These are phyloP conservation scores for Notodonta dromedarius DNA, from an alignment of 2,888 invertebrate genomes.

Conservation along the genomic window DNA sequence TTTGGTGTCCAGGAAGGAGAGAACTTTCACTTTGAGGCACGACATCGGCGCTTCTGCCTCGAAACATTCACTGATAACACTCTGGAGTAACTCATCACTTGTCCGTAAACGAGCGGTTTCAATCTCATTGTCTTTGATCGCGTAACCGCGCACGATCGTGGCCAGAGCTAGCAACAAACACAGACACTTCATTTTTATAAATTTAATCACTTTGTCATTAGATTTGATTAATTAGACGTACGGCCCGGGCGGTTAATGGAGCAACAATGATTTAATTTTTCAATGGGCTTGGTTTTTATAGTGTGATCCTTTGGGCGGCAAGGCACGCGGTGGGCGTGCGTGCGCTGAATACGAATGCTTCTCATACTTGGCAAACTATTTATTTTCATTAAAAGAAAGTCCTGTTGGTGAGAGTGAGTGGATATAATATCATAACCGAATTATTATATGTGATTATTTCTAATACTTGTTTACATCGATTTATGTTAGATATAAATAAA, in stretches of 20 bases:
- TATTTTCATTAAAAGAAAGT: conserved; percentile 82
- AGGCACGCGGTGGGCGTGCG: conserved; percentile 71
- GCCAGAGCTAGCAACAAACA: conserved; percentile 81
- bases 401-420: conserved; percentile 76
- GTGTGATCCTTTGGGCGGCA: conserved; percentile 81
- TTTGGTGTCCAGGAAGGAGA: conserved; percentile 89
- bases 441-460: background rate
- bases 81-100: conserved; percentile 88
- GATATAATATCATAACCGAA: background rate
- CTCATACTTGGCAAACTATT: conserved; percentile 76
- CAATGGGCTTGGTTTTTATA: conserved; percentile 88
- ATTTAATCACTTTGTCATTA: conserved; percentile 73
- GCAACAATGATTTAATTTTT: conserved; percentile 84
- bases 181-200: conserved; percentile 77
- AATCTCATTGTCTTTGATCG: conserved; percentile 83
- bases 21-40: conserved; percentile 91
- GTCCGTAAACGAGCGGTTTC: conserved; percentile 83
- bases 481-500: too few species aligned
- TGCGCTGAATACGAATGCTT: conserved; percentile 65
- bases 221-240: conserved; percentile 77
- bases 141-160: conserved; percentile 74
- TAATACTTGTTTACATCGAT: too few species aligned
- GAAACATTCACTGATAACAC: conserved; percentile 90
- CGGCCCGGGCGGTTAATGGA: conserved; percentile 76
- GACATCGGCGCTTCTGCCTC: conserved; percentile 86